Percentiles rank a stretch among this genome's conserved stretches.
Evolutionary conservation across 1,140 invertebrate genomes (phyloP).

Genomic region (Meloidogyne chitwoodi): DNA sequence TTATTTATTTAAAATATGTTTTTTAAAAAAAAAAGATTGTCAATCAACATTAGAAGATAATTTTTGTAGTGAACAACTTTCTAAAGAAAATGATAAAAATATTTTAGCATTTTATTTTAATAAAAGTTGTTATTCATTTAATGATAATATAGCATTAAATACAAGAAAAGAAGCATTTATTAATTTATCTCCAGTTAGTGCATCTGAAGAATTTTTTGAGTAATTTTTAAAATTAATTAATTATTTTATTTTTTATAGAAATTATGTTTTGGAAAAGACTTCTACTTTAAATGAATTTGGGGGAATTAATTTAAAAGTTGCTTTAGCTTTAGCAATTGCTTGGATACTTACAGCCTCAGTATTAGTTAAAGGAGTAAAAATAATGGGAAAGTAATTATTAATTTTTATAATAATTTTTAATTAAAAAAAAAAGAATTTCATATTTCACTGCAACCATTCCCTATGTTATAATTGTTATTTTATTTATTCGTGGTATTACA

Average conservation of each 20-base stretch:
- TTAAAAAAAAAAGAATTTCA: not conserved
- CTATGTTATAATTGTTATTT: slow-evolving; percentile 41
- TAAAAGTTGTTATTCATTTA: slow-evolving; percentile 17
- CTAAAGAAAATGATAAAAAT: slow-evolving; percentile 3
- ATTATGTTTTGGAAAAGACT: slow-evolving; percentile 46
- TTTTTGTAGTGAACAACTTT: slow-evolving; percentile 27
- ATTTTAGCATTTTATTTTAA: slow-evolving; percentile 40
- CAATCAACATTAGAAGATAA: slow-evolving; percentile 30
- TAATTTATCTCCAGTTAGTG: slow-evolving; percentile 27
- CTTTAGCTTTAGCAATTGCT: slow-evolving; percentile 31
- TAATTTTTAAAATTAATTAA: not conserved
- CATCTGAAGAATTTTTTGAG: slow-evolving; percentile 45
- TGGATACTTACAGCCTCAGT: slow-evolving; percentile 40
- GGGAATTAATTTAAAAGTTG: slow-evolving; percentile 42
- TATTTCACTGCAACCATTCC: slow-evolving; percentile 43
- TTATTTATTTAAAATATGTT: slow-evolving; percentile 15
- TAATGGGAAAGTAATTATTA: slow-evolving; percentile 34
- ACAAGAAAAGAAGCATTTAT: slow-evolving; percentile 10
- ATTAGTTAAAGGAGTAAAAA: slow-evolving; percentile 42
- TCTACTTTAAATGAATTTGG: slow-evolving; percentile 34
- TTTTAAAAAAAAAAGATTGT: slow-evolving; percentile 37
- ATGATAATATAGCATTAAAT: not conserved
- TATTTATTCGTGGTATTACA: slow-evolving; percentile 42
- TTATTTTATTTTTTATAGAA: slow-evolving; percentile 27
- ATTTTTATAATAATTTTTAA: not conserved